Percentiles rank a stretch among this genome's conserved stretches.
Conservation (phyloP, 2,888 invertebrate species). For the Eupeodes luniger region DNA sequence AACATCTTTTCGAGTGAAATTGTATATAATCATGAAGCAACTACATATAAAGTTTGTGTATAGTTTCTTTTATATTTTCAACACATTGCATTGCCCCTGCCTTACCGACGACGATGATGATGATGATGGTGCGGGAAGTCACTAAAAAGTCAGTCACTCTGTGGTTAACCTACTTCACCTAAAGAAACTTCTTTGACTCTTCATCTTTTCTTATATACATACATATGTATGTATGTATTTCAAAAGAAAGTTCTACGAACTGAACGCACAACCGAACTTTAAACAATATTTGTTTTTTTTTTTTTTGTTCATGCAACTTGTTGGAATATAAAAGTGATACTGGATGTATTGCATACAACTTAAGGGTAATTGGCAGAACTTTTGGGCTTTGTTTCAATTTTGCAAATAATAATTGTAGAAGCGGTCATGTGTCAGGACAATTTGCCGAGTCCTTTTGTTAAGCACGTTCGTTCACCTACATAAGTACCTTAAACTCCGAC, state of each 20-base stretch:
- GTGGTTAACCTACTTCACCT: constrained; percentile 15
- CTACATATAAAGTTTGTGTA: background rate
- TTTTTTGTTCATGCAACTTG: constrained; percentile 6
- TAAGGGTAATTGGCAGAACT: constrained; percentile 51
- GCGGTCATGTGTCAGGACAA: constrained; percentile 68
- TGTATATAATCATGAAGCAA: background rate
- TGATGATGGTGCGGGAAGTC: background rate
- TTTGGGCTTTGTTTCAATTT: constrained; percentile 71
- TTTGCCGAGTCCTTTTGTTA: constrained; percentile 54
- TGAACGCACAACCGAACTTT: no score
- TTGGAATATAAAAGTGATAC: background rate
- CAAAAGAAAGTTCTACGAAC: background rate
- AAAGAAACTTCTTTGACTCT: constrained; percentile 12
- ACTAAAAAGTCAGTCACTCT: constrained; percentile 35
- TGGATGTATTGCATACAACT: background rate
- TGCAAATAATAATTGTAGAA: constrained; percentile 69
- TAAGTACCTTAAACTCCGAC: constrained; percentile 40
- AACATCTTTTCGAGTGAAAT: constrained; percentile 17
- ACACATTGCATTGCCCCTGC: background rate
- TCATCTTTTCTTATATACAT: background rate
- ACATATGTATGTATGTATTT: background rate
- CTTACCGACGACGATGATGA: no score
- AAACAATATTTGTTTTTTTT: background rate
- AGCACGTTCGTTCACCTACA: constrained; percentile 58
- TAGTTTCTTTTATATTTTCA: background rate